phyloP scores from a whole-genome alignment of 2,888 invertebrate species.

The Listrodromus nycthemerus region DNA sequence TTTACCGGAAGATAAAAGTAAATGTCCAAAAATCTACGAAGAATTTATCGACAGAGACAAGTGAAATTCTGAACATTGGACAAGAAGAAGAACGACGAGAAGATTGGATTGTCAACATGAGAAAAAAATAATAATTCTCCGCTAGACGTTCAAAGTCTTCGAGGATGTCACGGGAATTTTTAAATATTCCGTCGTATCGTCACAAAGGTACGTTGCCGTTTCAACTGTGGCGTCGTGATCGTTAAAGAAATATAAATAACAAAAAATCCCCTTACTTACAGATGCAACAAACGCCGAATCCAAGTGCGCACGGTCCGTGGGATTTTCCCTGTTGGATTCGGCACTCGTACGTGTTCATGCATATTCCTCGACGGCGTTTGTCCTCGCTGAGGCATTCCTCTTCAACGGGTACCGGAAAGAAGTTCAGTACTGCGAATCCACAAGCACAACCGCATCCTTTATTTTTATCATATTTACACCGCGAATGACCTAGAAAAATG shows the following conservation, averaged over 20 bases:
- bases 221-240: too few species aligned
- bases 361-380: conserved; percentile 90
- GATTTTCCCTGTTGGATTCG: conserved; percentile 90
- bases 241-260: neutral
- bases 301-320: conserved; percentile 92
- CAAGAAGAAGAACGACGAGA: too few species aligned
- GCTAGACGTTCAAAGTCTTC: too few species aligned
- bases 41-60: too few species aligned
- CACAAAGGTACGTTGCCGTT: too few species aligned
- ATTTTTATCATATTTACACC: neutral
- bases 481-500: neutral
- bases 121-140: too few species aligned
- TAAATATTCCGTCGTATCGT: too few species aligned
- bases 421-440: conserved; percentile 89
- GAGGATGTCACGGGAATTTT: too few species aligned
- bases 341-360: conserved; percentile 94
- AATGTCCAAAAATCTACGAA: neutral
- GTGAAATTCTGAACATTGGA: too few species aligned
- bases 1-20: neutral
- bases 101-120: too few species aligned
- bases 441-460: conserved; percentile 52
- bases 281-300: conserved; percentile 94
- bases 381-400: conserved; percentile 91
- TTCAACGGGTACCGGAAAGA: conserved; percentile 93
- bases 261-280: conserved; percentile 87